A percentile compares a stretch with the other conserved stretches of the same genome.
phyloP scores from a whole-genome alignment of 2,113 vertebrate species.

The Catharus fuscescens region DNA sequence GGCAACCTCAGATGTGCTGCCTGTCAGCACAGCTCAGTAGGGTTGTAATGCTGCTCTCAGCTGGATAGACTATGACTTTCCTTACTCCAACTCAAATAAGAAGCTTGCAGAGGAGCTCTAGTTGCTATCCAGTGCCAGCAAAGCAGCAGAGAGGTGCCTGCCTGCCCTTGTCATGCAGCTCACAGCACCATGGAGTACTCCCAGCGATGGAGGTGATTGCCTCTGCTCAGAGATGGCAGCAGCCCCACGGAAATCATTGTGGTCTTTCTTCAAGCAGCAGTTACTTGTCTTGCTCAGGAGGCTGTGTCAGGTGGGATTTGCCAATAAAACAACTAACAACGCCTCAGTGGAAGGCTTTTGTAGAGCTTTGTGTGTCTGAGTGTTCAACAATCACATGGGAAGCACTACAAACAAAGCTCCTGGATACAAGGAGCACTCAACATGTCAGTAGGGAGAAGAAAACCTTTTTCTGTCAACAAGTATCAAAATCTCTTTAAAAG shows the following conservation, averaged over 20 bases:
- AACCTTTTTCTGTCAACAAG: background rate
- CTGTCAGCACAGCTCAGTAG: background rate
- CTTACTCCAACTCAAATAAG: fast-evolving
- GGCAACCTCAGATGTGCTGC: background rate
- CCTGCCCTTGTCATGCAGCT: background rate
- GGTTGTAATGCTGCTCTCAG: background rate
- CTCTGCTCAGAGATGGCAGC: background rate
- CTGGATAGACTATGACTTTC: background rate
- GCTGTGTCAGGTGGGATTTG: background rate
- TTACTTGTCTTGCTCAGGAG: background rate
- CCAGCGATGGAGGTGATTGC: background rate
- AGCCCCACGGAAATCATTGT: fast-evolving
- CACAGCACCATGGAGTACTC: background rate
- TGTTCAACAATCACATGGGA: background rate
- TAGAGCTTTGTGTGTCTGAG: background rate
- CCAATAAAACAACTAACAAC: background rate
- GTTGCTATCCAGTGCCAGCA: background rate
- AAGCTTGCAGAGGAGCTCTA: background rate
- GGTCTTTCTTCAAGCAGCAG: background rate
- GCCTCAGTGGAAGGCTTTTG: background rate
- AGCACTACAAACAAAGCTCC: background rate
- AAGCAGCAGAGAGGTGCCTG: background rate
- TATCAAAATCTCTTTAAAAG: background rate
- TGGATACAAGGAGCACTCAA: background rate
- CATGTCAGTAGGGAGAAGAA: background rate